These are phyloP conservation scores for Eilema caniola DNA, from an alignment of 2,888 invertebrate genomes.

Conservation along the genomic window DNA sequence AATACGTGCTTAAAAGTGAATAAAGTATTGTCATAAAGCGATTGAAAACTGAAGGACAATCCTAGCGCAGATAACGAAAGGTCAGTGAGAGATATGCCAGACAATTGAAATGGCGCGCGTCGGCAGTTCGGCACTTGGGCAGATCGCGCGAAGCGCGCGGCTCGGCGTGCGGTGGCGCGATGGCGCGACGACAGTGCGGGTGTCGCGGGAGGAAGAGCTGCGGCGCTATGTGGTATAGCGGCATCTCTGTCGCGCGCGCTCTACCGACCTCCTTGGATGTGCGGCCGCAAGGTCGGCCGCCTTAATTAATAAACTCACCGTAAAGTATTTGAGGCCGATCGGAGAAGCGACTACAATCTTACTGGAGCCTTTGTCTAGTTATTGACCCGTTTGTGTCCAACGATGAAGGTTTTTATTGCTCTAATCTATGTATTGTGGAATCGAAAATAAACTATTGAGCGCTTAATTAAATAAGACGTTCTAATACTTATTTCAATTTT, in stretches of 20 bases:
- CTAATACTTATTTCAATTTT: constrained; percentile 36
- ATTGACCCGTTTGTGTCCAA: constrained; percentile 78
- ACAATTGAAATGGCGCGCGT: constrained; percentile 71
- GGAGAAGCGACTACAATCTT: constrained; percentile 82
- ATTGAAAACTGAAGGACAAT: constrained; percentile 67
- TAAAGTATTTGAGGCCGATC: constrained; percentile 86
- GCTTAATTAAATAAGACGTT: constrained; percentile 44
- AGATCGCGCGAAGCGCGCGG: constrained; percentile 59
- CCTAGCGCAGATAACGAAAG: constrained; percentile 82
- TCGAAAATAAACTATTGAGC: constrained; percentile 35
- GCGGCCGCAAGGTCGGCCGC: constrained; percentile 86
- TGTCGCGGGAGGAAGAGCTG: constrained; percentile 40
- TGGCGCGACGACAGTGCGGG: constrained; percentile 46
- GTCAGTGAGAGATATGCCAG: constrained; percentile 83
- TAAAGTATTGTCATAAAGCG: constrained; percentile 36
- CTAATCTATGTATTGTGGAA: constrained; percentile 50
- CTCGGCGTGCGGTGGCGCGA: constrained; percentile 43
- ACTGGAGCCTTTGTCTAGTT: constrained; percentile 84
- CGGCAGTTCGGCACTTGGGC: constrained; percentile 67
- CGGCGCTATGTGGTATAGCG: constrained; percentile 50
- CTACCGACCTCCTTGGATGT: constrained; percentile 85
- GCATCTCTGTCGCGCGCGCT: constrained; percentile 71
- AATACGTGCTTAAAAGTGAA: constrained; percentile 17
- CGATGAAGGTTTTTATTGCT: constrained; percentile 70
- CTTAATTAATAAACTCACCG: constrained; percentile 87